Evolutionary conservation across 2,888 invertebrate species (phyloP), one percentile per base, ranked within the genome.

Genomic region (Temnothorax rugatulus): DNA sequence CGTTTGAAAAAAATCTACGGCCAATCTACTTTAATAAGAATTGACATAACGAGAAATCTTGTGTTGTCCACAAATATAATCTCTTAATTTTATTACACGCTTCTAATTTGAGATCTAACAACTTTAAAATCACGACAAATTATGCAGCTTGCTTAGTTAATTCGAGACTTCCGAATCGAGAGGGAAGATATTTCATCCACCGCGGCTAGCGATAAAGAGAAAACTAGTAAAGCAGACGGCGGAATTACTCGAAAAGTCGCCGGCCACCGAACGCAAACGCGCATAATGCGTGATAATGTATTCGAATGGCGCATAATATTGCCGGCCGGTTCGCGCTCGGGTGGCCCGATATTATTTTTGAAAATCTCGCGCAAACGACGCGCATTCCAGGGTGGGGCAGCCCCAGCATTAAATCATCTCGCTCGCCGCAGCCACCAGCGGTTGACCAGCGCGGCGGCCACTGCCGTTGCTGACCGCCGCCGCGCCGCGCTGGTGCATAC

Each of bases 321-420:
- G 85, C 84, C 86, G 79, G 68, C 73, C 38, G 69, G 61, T 21
- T 64, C 71, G 81, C 57, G 75, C 88, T 87, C 86, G 88, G 90
- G 90, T 90, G 90, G 90, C 87, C 91, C 89, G 90, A 90, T 91
- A 87, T 91, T 91, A 91, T 92, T 93, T 93, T 91, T 91, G 90
- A 93, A 92, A 93, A 93, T 93, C 91, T 93, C 92, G 91, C 92
- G 93, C 91, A 93, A 93, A 93, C 92, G 92, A 93, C 92, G 91
- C 47, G 93, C 94, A 95, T 94, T 94, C 94, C 94, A 94, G 94
- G 94, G 94, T 94, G 94, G 93, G 94, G 94, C 94, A 92, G 89
- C 71, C 83, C 84, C 85, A 84, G 85, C 89, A 89, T 86, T 91
- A 91, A 91, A 91, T 91, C 91, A 91, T 88, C 81, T 77, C 61